phyloP scores from a whole-genome alignment of 2,113 vertebrate genomes.

The Misgurnus anguillicaudatus region DNA sequence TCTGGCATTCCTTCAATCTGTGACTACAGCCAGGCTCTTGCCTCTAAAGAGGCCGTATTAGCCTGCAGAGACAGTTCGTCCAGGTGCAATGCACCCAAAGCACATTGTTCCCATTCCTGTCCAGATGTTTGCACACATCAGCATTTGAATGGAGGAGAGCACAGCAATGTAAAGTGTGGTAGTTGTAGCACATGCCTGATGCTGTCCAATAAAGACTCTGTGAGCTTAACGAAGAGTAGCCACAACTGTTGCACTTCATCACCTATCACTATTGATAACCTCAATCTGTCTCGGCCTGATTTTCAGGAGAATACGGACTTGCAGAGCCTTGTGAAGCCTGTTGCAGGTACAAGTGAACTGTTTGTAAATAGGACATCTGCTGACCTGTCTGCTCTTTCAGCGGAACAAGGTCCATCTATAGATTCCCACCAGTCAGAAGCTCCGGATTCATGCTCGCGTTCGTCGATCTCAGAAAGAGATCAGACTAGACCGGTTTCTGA shows the following conservation, averaged over 20 bases:
- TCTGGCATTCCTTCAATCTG: slow-evolving; percentile 70
- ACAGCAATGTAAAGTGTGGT: slow-evolving; percentile 67
- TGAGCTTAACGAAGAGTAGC: slow-evolving; percentile 75
- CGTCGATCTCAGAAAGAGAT: slow-evolving; percentile 61
- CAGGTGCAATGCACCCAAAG: slow-evolving; percentile 65
- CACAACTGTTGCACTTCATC: slow-evolving; percentile 69
- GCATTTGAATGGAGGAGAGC: slow-evolving; percentile 79
- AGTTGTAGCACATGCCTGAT: slow-evolving; percentile 75
- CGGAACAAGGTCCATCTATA: slow-evolving; percentile 48
- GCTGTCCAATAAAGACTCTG: slow-evolving; percentile 75
- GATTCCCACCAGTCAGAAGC: slow-evolving; percentile 64
- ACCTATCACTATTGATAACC: slow-evolving; percentile 56
- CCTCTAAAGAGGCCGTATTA: slow-evolving; percentile 71
- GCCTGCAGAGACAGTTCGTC: slow-evolving; percentile 64
- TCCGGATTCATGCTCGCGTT: slow-evolving; percentile 66
- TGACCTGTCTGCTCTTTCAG: slow-evolving; percentile 38
- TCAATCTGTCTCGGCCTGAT: slow-evolving; percentile 49
- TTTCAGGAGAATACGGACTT: slow-evolving; percentile 49
- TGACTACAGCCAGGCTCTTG: slow-evolving; percentile 76
- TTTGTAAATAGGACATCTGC: slow-evolving; percentile 47
- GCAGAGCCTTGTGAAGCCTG: slow-evolving; percentile 34
- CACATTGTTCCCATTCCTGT: slow-evolving; percentile 71
- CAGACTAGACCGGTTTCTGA: slow-evolving; percentile 52
- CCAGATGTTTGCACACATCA: slow-evolving; percentile 71
- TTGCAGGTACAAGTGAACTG: slow-evolving; percentile 51